Base-by-base conservation (phyloP, 53 echinoderm and acorn worm species). In the Pentamera pediparva region DNA sequence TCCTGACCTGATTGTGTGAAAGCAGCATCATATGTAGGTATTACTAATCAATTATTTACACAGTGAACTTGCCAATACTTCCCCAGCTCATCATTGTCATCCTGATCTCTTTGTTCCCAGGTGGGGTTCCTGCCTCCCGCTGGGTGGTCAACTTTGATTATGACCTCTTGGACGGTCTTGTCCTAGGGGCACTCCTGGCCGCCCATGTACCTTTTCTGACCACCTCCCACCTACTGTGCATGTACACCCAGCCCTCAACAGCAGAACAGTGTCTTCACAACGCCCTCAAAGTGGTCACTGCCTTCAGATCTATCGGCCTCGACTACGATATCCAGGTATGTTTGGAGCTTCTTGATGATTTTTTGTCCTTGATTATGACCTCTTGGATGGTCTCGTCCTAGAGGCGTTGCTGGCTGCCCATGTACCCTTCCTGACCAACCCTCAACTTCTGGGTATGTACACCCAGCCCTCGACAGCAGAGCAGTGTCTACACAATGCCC, bases 61-160 rank as follows among this genome's bases (percentile, higher is more conserved):
- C n/a, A n/a, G n/a, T n/a, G n/a, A n/a, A n/a, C n/a, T n/a, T n/a
- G n/a, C n/a, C n/a, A n/a, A n/a, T n/a, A n/a, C 30, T 59, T 72
- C 40, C 28, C 22, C 9, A 69, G 19, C 63, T 32, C 5, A 69
- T 17, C 24, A 26, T 33, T 37, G 0, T 10, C 7, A 19, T 64
- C 24, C 21, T 53, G 3, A 51, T 51, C 12, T 61, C 32, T 20
- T 34, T 22, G 15, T 36, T 21, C 71, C 12, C 62, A 93, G 93
- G 93, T 81, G 93, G 89, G 31, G 84, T 93, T 4, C 93, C 93
- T 49, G 89, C 93, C 38, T 93, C 94, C 20, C 84, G 94, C 10
- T 94, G 94, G 94, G 89, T 94, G 3, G 94, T 94, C 61, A 94
- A 94, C 80, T 94, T 94, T 90, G 94, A 94, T 80, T 94, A 89